Percentiles rank a stretch among this genome's conserved stretches.
These are phyloP conservation scores for Eulemur coronatus DNA, from an alignment of 2,797 vertebrate genomes.

Conservation along the genomic window DNA sequence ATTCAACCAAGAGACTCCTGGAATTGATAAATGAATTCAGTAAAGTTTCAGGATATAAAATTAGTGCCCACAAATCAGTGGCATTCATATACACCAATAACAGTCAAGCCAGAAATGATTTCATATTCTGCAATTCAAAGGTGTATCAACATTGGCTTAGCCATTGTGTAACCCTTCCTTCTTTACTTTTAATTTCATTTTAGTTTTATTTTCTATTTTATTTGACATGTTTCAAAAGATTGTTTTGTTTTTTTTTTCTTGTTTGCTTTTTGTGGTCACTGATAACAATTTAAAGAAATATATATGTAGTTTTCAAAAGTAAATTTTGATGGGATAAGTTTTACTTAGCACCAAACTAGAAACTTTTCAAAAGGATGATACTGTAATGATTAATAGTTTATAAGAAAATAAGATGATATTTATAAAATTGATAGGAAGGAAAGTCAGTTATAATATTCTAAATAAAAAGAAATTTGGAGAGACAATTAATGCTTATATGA, in stretches of 20 bases:
- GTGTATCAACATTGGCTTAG: background rate
- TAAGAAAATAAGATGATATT: background rate
- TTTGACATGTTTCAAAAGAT: constrained; percentile 28
- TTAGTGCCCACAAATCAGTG: too few species aligned
- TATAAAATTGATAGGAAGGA: background rate
- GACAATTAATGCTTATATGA: background rate
- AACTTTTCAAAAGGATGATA: background rate
- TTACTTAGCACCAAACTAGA: background rate
- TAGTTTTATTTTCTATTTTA: background rate
- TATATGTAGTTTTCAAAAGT: background rate
- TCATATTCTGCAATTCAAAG: background rate
- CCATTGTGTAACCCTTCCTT: background rate
- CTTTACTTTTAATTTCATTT: background rate
- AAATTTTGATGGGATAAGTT: background rate
- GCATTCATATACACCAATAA: too few species aligned
- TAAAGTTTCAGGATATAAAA: too few species aligned
- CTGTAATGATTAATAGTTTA: background rate
- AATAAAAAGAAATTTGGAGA: constrained; percentile 12
- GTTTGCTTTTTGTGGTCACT: background rate
- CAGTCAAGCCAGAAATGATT: background rate
- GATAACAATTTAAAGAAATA: background rate
- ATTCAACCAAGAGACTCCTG: too few species aligned
- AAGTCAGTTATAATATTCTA: background rate
- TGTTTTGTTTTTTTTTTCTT: background rate
- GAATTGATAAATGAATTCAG: too few species aligned